These are phyloP conservation scores for Gymnoscelis rufifasciata DNA, from an alignment of 2,888 invertebrate genomes.

Conservation along the genomic window DNA sequence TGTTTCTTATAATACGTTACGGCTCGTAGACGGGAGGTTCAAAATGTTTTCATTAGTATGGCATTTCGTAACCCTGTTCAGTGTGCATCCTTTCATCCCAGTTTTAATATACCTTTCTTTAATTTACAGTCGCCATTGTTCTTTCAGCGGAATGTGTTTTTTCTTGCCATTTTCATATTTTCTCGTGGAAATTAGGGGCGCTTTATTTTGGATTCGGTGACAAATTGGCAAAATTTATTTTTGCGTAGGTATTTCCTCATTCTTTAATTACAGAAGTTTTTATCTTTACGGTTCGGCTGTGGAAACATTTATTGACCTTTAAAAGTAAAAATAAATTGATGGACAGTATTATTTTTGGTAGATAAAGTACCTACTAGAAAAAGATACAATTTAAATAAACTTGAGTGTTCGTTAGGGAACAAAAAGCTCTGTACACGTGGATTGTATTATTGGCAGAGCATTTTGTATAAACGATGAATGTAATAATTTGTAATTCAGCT, in stretches of 20 bases:
- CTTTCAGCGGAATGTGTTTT: slow-evolving; percentile 25
- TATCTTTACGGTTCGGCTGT: neutral
- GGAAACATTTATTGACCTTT: neutral
- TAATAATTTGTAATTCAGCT: too few species aligned
- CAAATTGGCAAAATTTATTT: slow-evolving; percentile 13
- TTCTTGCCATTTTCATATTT: slow-evolving; percentile 25
- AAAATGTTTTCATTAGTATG: slow-evolving; percentile 32
- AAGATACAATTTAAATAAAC: too few species aligned
- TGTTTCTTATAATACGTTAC: too few species aligned
- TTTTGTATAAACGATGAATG: too few species aligned
- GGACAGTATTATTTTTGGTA: too few species aligned
- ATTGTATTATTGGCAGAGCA: too few species aligned
- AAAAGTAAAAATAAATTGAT: too few species aligned
- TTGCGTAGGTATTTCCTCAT: slow-evolving; percentile 6
- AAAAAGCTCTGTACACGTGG: too few species aligned
- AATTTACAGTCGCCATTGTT: slow-evolving; percentile 31
- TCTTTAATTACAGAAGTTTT: neutral
- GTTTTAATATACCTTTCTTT: slow-evolving; percentile 33
- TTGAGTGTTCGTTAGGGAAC: too few species aligned
- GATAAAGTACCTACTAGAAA: too few species aligned
- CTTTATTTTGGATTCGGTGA: slow-evolving; percentile 14
- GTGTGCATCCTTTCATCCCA: slow-evolving; percentile 28
- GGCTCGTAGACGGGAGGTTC: slow-evolving; percentile 24
- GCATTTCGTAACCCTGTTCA: slow-evolving; percentile 33
- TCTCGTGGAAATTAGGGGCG: slow-evolving; percentile 17